phyloP scores from a whole-genome alignment of 2,113 vertebrate genomes.

The Calypte anna region DNA sequence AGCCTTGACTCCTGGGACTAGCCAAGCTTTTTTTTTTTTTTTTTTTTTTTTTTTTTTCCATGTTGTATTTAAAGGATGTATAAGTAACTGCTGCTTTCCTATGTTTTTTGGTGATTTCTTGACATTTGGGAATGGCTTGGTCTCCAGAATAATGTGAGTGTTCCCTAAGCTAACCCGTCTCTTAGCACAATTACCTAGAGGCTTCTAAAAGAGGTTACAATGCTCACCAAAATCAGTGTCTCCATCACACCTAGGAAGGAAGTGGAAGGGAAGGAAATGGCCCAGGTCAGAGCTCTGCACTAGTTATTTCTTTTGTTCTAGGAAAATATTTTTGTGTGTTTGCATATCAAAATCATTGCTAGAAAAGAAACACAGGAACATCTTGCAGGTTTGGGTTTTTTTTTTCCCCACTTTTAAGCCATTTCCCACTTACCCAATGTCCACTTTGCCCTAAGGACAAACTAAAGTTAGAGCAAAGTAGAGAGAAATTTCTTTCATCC shows the following conservation, averaged over 20 bases:
- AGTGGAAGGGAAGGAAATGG: background rate
- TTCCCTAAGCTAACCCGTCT: background rate
- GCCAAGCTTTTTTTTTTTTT: background rate
- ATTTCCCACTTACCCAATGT: background rate
- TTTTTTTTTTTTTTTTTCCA: no score
- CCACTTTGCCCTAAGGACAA: background rate
- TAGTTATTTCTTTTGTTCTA: background rate
- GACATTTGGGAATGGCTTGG: background rate
- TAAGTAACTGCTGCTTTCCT: background rate
- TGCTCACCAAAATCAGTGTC: background rate
- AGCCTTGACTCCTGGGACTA: background rate
- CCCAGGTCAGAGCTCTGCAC: background rate
- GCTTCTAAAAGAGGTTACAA: background rate
- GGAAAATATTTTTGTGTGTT: background rate
- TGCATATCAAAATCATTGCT: background rate
- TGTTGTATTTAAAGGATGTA: background rate
- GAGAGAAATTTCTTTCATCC: background rate
- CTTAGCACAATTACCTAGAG: background rate
- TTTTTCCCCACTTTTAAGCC: background rate
- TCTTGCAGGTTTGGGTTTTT: background rate
- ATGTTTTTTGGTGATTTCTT: background rate
- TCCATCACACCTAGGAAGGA: background rate
- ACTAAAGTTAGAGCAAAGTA: background rate
- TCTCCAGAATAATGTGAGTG: background rate
- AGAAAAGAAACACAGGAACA: background rate